Percentiles rank a stretch among this genome's conserved stretches.
Evolutionary conservation across 92 coral and sea anemone species (phyloP).

Genomic region (Nematostella vectensis): DNA sequence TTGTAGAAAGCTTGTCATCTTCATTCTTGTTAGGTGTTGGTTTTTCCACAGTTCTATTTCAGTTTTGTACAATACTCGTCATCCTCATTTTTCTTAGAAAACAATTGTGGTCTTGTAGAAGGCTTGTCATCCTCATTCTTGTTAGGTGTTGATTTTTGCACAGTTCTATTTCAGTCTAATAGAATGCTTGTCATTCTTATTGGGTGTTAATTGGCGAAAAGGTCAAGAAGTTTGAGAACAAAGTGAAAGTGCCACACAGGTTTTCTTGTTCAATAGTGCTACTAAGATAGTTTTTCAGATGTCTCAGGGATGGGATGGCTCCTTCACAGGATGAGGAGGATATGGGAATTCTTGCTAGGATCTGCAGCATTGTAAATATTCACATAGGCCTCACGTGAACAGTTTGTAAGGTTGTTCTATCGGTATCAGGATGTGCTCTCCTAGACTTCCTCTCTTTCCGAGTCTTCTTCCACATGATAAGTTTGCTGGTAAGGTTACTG

Average conservation of each 20-base stretch:
- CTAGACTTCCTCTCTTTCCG: constrained; percentile 23
- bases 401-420: constrained; percentile 32
- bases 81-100: too few relatives aligned
- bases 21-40: too few relatives aligned
- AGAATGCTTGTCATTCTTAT: too few relatives aligned
- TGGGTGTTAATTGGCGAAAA: too few relatives aligned
- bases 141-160: too few relatives aligned
- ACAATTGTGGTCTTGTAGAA: too few relatives aligned
- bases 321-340: constrained; percentile 44
- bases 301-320: constrained; percentile 33
- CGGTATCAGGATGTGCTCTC: constrained; percentile 42
- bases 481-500: constrained; percentile 42
- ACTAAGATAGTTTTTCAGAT: constrained; percentile 40
- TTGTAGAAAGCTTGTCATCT: too few relatives aligned
- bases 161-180: too few relatives aligned
- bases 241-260: constrained; percentile 37
- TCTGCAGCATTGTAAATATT: constrained; percentile 42
- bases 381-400: constrained; percentile 39
- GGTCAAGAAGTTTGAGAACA: too few relatives aligned
- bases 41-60: too few relatives aligned
- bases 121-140: too few relatives aligned
- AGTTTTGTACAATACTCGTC: too few relatives aligned
- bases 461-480: constrained; percentile 43
- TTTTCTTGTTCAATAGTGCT: constrained; percentile 49
- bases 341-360: constrained; percentile 49